Conservation (phyloP, 2,113 vertebrate species). For the Hyperopisus bebe region DNA sequence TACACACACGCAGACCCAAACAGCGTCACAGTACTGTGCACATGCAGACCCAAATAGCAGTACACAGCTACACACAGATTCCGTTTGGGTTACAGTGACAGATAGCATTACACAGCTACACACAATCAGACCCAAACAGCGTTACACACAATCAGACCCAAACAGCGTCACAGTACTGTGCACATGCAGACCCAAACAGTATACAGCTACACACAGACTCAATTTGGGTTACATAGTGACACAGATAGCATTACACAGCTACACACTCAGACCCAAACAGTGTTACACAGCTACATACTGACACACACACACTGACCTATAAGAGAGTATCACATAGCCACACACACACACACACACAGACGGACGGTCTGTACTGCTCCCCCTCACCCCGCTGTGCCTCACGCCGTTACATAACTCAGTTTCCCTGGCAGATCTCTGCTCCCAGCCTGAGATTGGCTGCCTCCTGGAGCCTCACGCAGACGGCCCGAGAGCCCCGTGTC, state of each 20-base stretch:
- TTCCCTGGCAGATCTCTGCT: constrained; percentile 12
- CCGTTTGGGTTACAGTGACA: too few relatives aligned
- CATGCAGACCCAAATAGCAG: background rate
- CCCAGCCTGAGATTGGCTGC: background rate
- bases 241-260: background rate
- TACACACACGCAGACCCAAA: background rate
- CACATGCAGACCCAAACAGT: background rate
- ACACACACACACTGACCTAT: background rate
- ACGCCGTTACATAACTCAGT: constrained; percentile 9
- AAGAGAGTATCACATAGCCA: background rate
- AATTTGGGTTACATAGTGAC: background rate
- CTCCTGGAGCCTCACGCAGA: background rate
- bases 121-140: background rate
- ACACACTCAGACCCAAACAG: constrained; percentile 11
- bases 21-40: background rate
- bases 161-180: background rate
- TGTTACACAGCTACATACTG: background rate
- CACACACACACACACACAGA: background rate
- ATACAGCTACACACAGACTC: background rate
- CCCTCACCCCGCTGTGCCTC: background rate
- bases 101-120: background rate
- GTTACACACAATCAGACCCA: background rate
- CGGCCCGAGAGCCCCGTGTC: background rate
- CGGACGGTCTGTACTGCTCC: background rate
- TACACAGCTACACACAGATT: too few relatives aligned